phyloP scores from a whole-genome alignment of 1,140 invertebrate species.

The Druon quercuslanigerum region DNA sequence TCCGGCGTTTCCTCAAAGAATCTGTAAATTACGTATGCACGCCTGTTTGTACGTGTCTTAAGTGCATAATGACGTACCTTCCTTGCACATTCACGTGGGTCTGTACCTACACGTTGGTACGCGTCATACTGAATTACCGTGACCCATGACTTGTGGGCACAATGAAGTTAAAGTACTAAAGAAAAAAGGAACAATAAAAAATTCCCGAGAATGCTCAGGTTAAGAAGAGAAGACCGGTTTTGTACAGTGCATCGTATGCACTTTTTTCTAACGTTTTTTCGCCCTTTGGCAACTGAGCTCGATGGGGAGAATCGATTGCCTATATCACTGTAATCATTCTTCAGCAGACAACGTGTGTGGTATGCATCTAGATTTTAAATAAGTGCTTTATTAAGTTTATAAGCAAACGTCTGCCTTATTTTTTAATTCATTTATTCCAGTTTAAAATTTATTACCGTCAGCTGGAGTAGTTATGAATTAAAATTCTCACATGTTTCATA shows the following conservation, averaged over 20 bases:
- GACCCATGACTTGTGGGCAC: conserved; percentile 42
- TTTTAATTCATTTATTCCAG: no score
- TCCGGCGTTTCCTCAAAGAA: conserved; percentile 13
- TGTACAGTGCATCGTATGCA: not conserved
- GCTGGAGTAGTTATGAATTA: no score
- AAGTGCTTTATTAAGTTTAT: no score
- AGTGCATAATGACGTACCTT: conserved; percentile 34
- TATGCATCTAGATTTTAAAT: no score
- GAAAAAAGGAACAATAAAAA: conserved; percentile 1
- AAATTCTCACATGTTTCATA: no score
- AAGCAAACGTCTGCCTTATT: no score
- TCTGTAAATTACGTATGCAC: conserved; percentile 38
- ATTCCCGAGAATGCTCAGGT: conserved; percentile 5
- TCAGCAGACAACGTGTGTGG: no score
- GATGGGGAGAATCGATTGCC: no score
- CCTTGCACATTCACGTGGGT: conserved; percentile 26
- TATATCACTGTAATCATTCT: no score
- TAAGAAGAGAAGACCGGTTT: conserved; percentile 12
- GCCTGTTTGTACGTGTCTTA: conserved; percentile 39
- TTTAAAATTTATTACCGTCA: no score
- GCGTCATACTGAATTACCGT: conserved; percentile 46
- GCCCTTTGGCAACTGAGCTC: no score
- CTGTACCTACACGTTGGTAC: not conserved
- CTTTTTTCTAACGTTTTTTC: not conserved
- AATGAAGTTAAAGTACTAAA: conserved; percentile 16